phyloP scores from a whole-genome alignment of 2,797 vertebrate genomes.

The Thunnus albacares region DNA sequence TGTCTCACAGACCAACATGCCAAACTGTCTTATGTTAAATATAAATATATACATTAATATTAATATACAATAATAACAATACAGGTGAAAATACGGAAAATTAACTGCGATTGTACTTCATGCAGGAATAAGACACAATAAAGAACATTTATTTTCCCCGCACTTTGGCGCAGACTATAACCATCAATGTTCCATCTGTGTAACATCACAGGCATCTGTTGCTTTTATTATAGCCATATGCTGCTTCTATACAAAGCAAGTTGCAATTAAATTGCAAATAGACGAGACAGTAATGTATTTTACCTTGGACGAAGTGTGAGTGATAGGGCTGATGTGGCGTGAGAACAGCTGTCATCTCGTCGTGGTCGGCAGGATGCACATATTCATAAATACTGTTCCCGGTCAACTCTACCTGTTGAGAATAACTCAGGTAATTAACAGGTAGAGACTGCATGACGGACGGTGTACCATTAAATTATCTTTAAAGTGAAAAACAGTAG shows the following conservation, averaged over 20 bases:
- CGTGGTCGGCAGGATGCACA: constrained; percentile 97
- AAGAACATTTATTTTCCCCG: background rate
- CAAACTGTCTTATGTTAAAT: background rate
- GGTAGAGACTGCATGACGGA: background rate
- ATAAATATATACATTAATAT: background rate
- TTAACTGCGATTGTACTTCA: background rate
- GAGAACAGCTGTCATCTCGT: constrained; percentile 98
- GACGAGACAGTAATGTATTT: background rate
- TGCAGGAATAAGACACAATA: background rate
- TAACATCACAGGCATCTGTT: background rate
- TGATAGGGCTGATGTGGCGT: constrained; percentile 99
- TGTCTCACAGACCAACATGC: background rate
- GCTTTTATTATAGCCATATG: background rate
- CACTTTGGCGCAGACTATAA: background rate
- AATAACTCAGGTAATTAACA: constrained; percentile 68
- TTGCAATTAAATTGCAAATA: constrained; percentile 16
- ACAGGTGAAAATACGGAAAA: background rate
- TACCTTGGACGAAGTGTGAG: constrained; percentile 98
- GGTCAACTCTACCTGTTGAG: constrained; percentile 98
- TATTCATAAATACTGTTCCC: constrained; percentile 99
- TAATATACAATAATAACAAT: background rate
- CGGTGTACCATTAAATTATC: background rate
- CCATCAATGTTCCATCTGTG: constrained; percentile 5
- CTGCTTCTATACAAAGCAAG: background rate
- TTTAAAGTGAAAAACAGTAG: background rate